These are phyloP conservation scores for Phallusia fumigata DNA, from an alignment of 23 tunicate genomes.

Conservation along the genomic window DNA sequence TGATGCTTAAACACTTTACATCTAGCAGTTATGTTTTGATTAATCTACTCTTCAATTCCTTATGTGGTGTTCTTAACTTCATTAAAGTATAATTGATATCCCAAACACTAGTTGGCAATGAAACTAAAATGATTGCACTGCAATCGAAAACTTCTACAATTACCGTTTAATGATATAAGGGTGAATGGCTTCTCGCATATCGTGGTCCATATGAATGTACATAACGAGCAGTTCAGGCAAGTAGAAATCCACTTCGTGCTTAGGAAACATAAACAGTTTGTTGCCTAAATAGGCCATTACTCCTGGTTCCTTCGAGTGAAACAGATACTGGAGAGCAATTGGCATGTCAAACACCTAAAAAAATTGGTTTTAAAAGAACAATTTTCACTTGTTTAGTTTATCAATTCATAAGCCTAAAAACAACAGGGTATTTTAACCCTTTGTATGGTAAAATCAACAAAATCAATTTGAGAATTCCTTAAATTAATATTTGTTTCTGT, in stretches of 20 bases:
- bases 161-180: conserved; percentile 92
- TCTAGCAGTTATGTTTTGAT: too few species aligned
- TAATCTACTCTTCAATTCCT: too few species aligned
- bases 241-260: conserved; percentile 78
- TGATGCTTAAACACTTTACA: too few species aligned
- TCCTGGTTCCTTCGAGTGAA: conserved; percentile 97
- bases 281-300: conserved; percentile 96
- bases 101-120: too few species aligned
- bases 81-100: too few species aligned
- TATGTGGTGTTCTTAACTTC: not conserved
- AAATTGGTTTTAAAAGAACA: not conserved
- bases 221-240: conserved; percentile 93
- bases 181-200: conserved; percentile 95
- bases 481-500: too few species aligned
- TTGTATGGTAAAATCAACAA: too few species aligned
- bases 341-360: conserved; percentile 93
- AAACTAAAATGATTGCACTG: too few species aligned
- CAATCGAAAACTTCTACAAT: too few species aligned
- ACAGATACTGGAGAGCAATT: conserved; percentile 94
- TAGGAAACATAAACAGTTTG: conserved; percentile 81
- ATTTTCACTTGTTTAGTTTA: not conserved
- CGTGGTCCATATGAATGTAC: conserved; percentile 96
- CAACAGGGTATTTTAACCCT: not conserved
- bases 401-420: not conserved
- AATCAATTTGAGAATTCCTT: too few species aligned